Evolutionary conservation across 2,888 invertebrate genomes (phyloP).

Genomic region (Poecilus cupreus): DNA sequence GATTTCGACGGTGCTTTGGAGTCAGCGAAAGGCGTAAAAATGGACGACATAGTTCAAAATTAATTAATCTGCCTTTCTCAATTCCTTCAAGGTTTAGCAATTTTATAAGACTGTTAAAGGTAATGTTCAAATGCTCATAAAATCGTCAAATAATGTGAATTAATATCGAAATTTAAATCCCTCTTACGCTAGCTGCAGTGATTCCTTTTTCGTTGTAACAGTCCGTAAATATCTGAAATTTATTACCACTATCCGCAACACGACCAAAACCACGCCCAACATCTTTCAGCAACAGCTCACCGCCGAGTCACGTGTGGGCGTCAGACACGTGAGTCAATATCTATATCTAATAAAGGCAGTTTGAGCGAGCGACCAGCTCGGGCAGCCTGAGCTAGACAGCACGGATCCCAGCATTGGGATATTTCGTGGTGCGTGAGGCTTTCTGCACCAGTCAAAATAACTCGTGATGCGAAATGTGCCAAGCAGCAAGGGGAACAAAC

Average conservation of each 20-base stretch:
- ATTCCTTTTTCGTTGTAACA: too few relatives aligned
- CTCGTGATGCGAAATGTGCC: not conserved
- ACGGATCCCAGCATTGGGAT: not conserved
- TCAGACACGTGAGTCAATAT: slow-evolving; percentile 53
- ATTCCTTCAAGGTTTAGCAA: too few relatives aligned
- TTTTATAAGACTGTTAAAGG: too few relatives aligned
- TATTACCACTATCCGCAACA: not conserved
- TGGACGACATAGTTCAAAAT: too few relatives aligned
- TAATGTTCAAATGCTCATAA: too few relatives aligned
- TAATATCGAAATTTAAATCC: too few relatives aligned
- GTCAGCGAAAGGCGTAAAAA: too few relatives aligned
- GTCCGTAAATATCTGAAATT: not conserved
- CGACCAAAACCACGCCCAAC: not conserved
- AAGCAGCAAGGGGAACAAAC: not conserved
- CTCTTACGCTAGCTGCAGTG: too few relatives aligned
- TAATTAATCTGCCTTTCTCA: too few relatives aligned
- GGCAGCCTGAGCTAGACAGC: not conserved
- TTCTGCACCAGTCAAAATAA: not conserved
- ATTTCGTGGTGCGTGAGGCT: not conserved
- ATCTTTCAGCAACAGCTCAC: not conserved
- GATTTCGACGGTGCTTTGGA: too few relatives aligned
- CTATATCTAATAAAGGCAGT: slow-evolving; percentile 53
- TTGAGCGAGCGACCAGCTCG: not conserved
- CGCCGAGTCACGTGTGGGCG: slow-evolving; percentile 31
- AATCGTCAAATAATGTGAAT: too few relatives aligned